phyloP scores from a whole-genome alignment of 1,140 invertebrate species.

The Cataglyphis hispanica region DNA sequence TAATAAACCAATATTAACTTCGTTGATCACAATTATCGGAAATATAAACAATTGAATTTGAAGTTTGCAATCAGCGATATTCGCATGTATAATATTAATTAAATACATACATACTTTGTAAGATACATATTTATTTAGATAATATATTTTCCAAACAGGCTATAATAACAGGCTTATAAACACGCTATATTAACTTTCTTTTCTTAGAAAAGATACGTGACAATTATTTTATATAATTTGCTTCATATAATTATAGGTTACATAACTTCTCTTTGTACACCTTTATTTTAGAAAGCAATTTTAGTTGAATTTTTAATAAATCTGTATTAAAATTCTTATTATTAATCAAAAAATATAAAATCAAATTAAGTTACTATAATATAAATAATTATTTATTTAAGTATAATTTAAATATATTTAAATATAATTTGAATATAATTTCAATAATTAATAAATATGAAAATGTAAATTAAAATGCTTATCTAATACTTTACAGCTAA shows the following conservation, averaged over 20 bases:
- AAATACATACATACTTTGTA: background rate
- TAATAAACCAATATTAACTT: constrained; percentile 11
- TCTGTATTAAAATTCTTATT: background rate
- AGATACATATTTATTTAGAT: background rate
- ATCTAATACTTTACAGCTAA: background rate
- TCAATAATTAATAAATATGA: background rate
- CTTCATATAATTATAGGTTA: background rate
- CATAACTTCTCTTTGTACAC: background rate
- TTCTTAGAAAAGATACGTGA: background rate
- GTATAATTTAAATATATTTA: background rate
- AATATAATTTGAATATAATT: background rate
- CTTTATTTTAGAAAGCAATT: background rate
- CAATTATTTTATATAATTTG: background rate
- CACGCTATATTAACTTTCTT: background rate
- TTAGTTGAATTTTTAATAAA: constrained; percentile 2
- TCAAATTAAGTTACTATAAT: constrained; percentile 6
- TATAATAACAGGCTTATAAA: no score
- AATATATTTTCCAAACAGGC: background rate
- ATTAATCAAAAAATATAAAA: background rate
- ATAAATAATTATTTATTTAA: background rate
- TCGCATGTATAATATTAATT: background rate
- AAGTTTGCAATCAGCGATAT: background rate
- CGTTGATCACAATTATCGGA: constrained; percentile 3
- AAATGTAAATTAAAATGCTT: constrained; percentile 3
- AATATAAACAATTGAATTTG: background rate